Conservation (phyloP, 2,797 vertebrate genomes). For the Tenualosa ilisha region DNA sequence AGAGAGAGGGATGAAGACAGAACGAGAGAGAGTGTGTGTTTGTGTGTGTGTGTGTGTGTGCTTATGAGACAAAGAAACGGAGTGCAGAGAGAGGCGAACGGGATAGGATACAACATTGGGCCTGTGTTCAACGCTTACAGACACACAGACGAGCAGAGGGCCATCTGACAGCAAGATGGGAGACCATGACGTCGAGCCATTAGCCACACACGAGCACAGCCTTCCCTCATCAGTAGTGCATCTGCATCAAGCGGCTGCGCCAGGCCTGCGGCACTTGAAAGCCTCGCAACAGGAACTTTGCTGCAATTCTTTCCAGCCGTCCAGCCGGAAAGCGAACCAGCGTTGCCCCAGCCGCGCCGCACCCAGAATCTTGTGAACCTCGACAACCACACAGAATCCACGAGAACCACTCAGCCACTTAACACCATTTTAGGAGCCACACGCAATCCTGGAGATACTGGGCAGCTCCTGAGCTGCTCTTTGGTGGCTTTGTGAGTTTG, state of each 20-base stretch:
- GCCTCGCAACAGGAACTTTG: no score
- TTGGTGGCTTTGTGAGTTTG: not conserved
- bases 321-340: no score
- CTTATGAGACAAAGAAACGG: not conserved
- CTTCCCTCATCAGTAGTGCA: not conserved
- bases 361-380: no score
- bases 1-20: not conserved
- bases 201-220: not conserved
- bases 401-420: no score
- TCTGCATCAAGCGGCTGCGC: not conserved
- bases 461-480: not conserved
- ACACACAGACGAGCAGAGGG: not conserved
- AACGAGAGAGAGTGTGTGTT: not conserved
- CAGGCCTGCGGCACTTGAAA: no score
- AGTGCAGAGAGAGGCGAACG: not conserved
- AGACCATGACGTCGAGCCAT: not conserved
- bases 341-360: no score
- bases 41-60: no score
- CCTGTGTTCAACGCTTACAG: not conserved
- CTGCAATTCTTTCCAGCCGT: no score
- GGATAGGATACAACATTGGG: not conserved
- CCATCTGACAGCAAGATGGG: conserved; percentile 16
- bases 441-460: no score
- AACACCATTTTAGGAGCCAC: no score
- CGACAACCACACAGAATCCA: no score